Base-by-base conservation (phyloP, 2,888 invertebrate genomes). In the Orthosia gothica region DNA sequence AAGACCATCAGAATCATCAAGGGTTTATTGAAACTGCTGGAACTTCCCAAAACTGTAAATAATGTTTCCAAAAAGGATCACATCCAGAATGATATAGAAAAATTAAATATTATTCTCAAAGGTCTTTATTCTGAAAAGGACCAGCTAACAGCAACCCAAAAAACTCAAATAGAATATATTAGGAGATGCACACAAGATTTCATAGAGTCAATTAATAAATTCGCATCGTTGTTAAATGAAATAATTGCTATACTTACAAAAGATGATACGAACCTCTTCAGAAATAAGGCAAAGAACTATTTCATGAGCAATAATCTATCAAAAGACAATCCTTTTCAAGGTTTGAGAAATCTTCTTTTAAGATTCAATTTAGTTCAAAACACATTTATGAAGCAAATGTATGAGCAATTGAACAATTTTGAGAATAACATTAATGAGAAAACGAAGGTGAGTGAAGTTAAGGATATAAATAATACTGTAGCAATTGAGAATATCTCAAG, bases 311-410 rank as follows among this genome's bases (percentile, higher is more conserved):
- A 58, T 54, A 82, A 76, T 59, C 49, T 64, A 0, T 63, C 65
- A 58, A 85, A 85, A 1, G 73, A 76, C 3, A 79, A 88, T 70
- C 86, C 88, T 32, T 84, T 94, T 20, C 76, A 87, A 23, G 91
- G 88, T 62, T 78, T 95, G 5, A 93, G 91, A 84, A 76, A 82
- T 26, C 76, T 94, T 5, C 80, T 95, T 9, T 23, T 89, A 5
- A 91, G 87, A 73, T 94, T 94, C 79, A 93, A 94, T 83, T 77
- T 93, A 18, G 72, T 94, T 50, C 95, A 95, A 81, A 95, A 94
- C 73, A 89, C 82, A 18, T 94, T 95, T 76, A 88, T 95, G 82
- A 91, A 87, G 65, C 91, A 88, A 79, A 93, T 96, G 84, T 93
- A 92, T 74, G 84, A 92, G 18, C 76, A 91, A 18, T 68, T 95